Evolutionary conservation across 2,888 invertebrate genomes (phyloP).

Genomic region (Macropis europaea): DNA sequence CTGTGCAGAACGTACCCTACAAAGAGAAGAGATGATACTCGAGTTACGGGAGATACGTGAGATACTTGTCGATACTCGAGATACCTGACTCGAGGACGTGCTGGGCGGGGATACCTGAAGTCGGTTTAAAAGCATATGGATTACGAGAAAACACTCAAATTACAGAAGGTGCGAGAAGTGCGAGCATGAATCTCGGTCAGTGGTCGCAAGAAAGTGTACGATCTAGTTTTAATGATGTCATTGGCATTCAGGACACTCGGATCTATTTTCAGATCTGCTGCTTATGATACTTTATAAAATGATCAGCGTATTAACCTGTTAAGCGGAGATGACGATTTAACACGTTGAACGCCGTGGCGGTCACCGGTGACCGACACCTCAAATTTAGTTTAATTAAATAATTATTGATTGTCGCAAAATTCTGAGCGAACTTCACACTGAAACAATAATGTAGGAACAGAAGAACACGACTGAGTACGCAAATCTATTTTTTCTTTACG

Average conservation of each 20-base stretch:
- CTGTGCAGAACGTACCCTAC: constrained; percentile 11
- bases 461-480: too few relatives aligned
- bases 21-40: constrained; percentile 36
- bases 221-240: constrained; percentile 45
- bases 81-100: constrained; percentile 44
- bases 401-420: too few relatives aligned
- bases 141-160: constrained; percentile 52
- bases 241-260: constrained; percentile 38
- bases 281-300: too few relatives aligned
- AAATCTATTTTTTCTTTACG: too few relatives aligned
- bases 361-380: too few relatives aligned
- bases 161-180: constrained; percentile 28
- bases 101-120: constrained; percentile 19
- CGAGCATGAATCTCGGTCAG: constrained; percentile 53
- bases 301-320: too few relatives aligned
- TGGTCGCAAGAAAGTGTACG: constrained; percentile 46
- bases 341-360: too few relatives aligned
- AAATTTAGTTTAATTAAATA: too few relatives aligned
- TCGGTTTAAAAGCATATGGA: constrained; percentile 39
- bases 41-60: constrained; percentile 52
- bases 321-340: too few relatives aligned
- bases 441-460: too few relatives aligned
- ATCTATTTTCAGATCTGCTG: constrained; percentile 24
- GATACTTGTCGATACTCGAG: constrained; percentile 57
- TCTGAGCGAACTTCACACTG: too few relatives aligned